phyloP scores from a whole-genome alignment of 30 jellyfish, hydroid and myxozoan species.

The Sanderia malayensis region DNA sequence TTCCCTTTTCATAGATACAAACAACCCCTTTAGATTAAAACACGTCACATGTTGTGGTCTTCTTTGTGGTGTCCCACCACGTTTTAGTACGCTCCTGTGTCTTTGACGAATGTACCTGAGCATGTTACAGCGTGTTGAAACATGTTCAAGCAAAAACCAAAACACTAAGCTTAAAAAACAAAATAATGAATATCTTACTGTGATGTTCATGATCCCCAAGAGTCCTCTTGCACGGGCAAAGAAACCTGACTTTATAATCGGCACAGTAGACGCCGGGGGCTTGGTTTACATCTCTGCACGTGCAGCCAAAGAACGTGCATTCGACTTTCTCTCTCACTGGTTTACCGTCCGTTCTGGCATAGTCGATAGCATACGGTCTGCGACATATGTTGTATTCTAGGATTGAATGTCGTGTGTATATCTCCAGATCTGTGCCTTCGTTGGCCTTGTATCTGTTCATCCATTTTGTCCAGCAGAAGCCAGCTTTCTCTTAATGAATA shows the following conservation, averaged over 20 bases:
- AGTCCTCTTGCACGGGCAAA: conserved; percentile 54
- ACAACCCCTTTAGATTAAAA: too few species aligned
- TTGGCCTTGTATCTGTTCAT: conserved; percentile 44
- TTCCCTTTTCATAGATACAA: too few species aligned
- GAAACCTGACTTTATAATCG: conserved; percentile 72
- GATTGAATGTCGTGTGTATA: conserved; percentile 38
- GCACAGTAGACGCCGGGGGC: conserved; percentile 58
- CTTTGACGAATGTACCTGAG: too few species aligned
- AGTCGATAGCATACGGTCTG: conserved; percentile 66
- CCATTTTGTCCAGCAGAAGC: conserved; percentile 76
- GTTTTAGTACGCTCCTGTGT: too few species aligned
- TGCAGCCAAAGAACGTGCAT: conserved; percentile 67
- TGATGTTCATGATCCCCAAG: too few species aligned
- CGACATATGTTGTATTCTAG: conserved; percentile 51
- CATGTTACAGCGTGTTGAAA: too few species aligned
- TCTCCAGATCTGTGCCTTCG: conserved; percentile 63
- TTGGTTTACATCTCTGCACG: conserved; percentile 44
- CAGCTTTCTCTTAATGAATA: conserved; percentile 14
- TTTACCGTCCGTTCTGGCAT: conserved; percentile 53
- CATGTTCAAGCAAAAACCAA: too few species aligned
- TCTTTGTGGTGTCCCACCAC: too few species aligned
- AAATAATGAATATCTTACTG: too few species aligned
- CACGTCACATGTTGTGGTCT: too few species aligned
- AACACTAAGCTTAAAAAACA: too few species aligned
- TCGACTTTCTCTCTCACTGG: conserved; percentile 50